phyloP scores from a whole-genome alignment of 2,888 invertebrate species.

The Chymomyza fuscimana region DNA sequence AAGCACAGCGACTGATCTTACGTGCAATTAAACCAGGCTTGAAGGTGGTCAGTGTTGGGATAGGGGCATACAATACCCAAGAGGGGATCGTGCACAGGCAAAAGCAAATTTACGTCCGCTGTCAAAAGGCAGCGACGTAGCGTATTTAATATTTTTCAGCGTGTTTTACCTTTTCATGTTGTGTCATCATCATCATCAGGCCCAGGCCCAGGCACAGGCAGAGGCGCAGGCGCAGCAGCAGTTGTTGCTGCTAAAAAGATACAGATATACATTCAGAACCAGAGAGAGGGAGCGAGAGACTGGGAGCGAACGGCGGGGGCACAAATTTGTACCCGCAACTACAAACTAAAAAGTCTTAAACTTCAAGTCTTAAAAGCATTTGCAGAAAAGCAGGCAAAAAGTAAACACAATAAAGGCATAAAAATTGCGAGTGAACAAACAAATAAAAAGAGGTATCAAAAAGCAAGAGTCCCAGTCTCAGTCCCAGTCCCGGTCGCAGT shows the following conservation, averaged over 20 bases:
- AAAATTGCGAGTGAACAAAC: slow-evolving; percentile 74
- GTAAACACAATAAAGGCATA: slow-evolving; percentile 74
- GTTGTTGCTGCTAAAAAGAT: neutral
- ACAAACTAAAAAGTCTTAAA: slow-evolving; percentile 72
- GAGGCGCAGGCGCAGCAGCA: slow-evolving; percentile 24
- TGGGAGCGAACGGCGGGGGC: slow-evolving; percentile 17
- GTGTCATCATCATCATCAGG: slow-evolving; percentile 74
- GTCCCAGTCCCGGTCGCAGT: too few relatives aligned
- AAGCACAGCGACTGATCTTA: slow-evolving; percentile 37
- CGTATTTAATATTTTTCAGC: slow-evolving; percentile 78
- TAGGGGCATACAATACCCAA: neutral
- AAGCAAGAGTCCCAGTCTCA: slow-evolving; percentile 27
- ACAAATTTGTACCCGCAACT: slow-evolving; percentile 71
- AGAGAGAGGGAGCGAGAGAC: neutral
- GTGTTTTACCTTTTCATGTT: slow-evolving; percentile 78
- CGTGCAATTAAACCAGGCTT: slow-evolving; percentile 61
- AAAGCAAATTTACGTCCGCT: slow-evolving; percentile 78
- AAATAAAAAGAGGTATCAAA: slow-evolving; percentile 60
- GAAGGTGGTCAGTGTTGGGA: slow-evolving; percentile 2
- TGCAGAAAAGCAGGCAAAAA: slow-evolving; percentile 69
- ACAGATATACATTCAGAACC: neutral
- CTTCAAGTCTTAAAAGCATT: slow-evolving; percentile 75
- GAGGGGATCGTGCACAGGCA: slow-evolving; percentile 39
- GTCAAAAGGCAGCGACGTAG: slow-evolving; percentile 76
- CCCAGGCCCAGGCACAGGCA: slow-evolving; percentile 8